These are phyloP conservation scores for Caracal caracal DNA, from an alignment of 2,113 vertebrate species.

Conservation along the genomic window DNA sequence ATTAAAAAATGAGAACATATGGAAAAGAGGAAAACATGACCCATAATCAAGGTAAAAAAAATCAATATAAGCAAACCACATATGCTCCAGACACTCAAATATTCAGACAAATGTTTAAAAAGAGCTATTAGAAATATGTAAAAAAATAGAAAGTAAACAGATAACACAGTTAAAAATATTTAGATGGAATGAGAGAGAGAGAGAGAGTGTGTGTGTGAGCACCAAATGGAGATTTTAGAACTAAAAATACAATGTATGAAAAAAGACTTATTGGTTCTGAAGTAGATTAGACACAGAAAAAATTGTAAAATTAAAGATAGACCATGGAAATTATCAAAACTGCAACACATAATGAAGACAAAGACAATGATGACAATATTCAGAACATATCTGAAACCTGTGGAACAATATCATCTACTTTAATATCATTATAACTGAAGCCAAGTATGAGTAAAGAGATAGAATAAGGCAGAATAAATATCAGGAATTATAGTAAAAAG, in stretches of 20 bases:
- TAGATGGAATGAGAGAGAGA: neutral
- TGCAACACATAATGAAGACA: neutral
- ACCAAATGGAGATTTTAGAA: neutral
- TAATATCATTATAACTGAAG: neutral
- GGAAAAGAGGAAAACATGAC: neutral
- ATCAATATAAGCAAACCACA: neutral
- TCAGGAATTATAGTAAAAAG: too few species aligned
- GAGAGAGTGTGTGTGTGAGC: too few species aligned
- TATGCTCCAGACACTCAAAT: neutral
- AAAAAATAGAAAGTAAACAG: neutral
- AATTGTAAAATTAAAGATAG: neutral
- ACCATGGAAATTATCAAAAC: neutral
- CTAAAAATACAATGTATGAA: neutral
- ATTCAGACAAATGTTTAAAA: neutral
- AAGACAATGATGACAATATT: neutral
- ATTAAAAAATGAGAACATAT: neutral
- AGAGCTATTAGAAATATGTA: neutral
- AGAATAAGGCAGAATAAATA: neutral
- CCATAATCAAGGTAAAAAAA: neutral
- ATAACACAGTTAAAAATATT: neutral
- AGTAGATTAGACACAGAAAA: neutral
- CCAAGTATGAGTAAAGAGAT: neutral
- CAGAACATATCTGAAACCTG: neutral
- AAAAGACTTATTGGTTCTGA: neutral
- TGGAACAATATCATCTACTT: neutral